These are phyloP conservation scores for Glyptemys insculpta DNA, from an alignment of 2,797 vertebrate genomes.

Conservation along the genomic window DNA sequence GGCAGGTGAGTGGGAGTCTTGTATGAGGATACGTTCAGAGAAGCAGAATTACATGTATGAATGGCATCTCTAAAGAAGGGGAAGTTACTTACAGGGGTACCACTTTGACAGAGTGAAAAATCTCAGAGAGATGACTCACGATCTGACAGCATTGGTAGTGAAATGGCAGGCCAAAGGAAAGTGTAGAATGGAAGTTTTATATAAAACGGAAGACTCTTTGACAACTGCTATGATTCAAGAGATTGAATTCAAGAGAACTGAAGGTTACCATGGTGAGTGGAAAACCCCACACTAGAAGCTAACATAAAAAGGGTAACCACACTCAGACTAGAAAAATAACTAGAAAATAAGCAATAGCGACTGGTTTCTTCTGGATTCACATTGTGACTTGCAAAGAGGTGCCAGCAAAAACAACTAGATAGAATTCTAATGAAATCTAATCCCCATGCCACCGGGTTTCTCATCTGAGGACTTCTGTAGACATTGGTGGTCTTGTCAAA, in stretches of 20 bases:
- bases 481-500: fast-evolving
- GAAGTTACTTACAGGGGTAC: background rate
- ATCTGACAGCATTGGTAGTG: background rate
- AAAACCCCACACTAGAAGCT: background rate
- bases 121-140: background rate
- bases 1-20: background rate
- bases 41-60: background rate
- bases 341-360: background rate
- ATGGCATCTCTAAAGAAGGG: background rate
- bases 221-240: background rate
- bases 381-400: background rate
- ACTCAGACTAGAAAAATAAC: constrained; percentile 39
- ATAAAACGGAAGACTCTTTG: background rate
- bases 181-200: background rate
- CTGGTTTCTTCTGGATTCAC: background rate
- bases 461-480: background rate
- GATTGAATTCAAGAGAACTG: background rate
- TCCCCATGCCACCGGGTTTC: background rate
- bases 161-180: background rate
- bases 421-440: background rate
- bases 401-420: background rate
- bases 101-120: background rate
- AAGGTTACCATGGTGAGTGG: background rate
- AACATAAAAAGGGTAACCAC: constrained; percentile 22
- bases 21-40: background rate